phyloP scores from a whole-genome alignment of 2,113 vertebrate genomes.

The Saccopteryx bilineata region DNA sequence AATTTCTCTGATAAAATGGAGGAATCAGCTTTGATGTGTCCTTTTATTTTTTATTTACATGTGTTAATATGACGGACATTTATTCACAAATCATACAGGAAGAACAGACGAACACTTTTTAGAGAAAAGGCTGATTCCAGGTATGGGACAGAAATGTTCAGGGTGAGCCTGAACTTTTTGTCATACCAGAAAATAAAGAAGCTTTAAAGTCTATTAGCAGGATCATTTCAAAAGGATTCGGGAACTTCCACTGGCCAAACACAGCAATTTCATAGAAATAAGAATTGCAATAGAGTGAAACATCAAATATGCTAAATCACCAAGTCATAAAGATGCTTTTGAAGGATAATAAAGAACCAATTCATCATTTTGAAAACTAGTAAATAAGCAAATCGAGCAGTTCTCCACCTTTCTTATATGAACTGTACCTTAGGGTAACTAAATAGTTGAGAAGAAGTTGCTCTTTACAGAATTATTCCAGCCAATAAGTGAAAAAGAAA shows the following conservation, averaged over 20 bases:
- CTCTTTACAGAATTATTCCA: too few relatives aligned
- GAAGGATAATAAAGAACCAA: neutral
- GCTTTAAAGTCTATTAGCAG: neutral
- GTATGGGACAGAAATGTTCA: neutral
- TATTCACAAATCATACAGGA: neutral
- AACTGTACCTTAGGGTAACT: neutral
- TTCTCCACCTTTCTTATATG: neutral
- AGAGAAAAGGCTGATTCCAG: neutral
- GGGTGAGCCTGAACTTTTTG: neutral
- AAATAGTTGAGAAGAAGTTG: too few relatives aligned
- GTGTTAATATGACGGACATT: neutral
- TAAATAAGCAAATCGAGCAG: neutral
- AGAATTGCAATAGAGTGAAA: neutral
- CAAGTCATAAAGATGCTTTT: neutral
- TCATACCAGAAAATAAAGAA: slow-evolving; percentile 10
- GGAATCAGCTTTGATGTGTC: neutral
- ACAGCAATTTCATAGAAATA: neutral
- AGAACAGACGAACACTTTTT: neutral
- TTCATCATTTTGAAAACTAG: neutral
- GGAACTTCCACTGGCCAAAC: neutral
- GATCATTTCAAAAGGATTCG: neutral
- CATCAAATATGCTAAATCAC: neutral
- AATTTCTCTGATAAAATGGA: neutral
- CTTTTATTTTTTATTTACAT: neutral
- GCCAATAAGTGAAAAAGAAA: neutral